Evolutionary conservation across 1,140 invertebrate species (phyloP).

Genomic region (Alviniconcha marisindica): DNA sequence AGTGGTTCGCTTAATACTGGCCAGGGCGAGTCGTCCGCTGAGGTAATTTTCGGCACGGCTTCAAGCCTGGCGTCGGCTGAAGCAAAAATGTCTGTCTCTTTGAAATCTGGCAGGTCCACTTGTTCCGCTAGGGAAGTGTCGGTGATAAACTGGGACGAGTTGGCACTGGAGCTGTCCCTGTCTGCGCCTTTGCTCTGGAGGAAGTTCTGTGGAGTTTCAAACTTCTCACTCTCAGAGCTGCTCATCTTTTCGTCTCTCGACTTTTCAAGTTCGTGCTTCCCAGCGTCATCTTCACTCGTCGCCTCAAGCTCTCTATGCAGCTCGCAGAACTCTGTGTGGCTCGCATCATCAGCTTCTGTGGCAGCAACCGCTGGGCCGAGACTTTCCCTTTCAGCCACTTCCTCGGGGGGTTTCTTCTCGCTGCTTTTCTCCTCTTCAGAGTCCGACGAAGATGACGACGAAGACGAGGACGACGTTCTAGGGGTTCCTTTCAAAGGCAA

Average conservation of each 20-base stretch:
- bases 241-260: neutral
- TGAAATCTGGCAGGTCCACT: neutral
- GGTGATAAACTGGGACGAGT: constrained; percentile 9
- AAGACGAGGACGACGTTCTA: neutral
- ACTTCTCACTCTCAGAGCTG: neutral
- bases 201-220: neutral
- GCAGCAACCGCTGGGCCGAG: neutral
- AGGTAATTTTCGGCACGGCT: no score
- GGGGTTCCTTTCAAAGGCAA: constrained; percentile 18
- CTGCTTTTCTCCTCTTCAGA: neutral
- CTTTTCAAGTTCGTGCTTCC: no score
- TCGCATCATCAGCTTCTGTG: no score
- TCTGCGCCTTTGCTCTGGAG: neutral
- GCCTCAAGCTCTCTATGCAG: no score
- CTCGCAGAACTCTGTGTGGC: no score
- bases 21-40: no score
- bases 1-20: no score
- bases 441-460: constrained; percentile 24
- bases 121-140: neutral
- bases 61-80: no score
- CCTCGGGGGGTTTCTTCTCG: neutral
- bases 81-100: neutral
- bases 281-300: no score
- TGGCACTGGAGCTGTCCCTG: neutral
- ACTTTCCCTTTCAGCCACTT: neutral